Percentiles rank a stretch among this genome's conserved stretches.
Conservation (phyloP, 2,113 vertebrate genomes). For the Ailurus styani region DNA sequence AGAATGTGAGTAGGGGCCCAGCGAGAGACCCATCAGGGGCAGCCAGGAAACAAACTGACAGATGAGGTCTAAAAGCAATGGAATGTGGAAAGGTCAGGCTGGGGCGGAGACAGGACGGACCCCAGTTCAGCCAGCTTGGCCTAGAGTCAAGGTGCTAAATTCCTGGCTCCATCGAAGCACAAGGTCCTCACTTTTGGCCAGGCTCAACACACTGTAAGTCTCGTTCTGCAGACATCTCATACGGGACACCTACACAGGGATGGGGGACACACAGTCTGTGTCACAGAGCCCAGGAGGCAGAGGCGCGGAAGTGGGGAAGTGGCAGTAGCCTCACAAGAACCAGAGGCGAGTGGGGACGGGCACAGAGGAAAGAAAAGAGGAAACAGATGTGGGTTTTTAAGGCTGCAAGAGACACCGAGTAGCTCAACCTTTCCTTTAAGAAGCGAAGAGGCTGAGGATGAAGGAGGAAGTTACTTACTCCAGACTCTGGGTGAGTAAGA, state of each 20-base stretch:
- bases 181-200: constrained; percentile 64
- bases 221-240: constrained; percentile 46
- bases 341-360: fast-evolving
- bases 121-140: constrained; percentile 40
- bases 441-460: neutral
- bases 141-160: constrained; percentile 62
- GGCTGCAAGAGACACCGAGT: neutral
- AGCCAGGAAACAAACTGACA: neutral
- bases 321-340: neutral
- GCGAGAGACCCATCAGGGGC: neutral
- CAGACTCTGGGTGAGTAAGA: neutral
- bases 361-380: neutral
- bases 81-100: neutral
- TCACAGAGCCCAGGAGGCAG: neutral
- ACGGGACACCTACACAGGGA: constrained; percentile 66
- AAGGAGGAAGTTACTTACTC: constrained; percentile 13
- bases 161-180: constrained; percentile 74
- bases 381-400: neutral
- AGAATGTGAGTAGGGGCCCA: neutral
- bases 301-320: neutral
- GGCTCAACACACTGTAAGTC: constrained; percentile 60
- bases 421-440: neutral
- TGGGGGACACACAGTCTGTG: fast-evolving
- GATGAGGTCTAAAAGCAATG: neutral
- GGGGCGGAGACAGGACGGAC: neutral